Percentiles rank a stretch among this genome's conserved stretches.
Evolutionary conservation across 2,113 vertebrate species (phyloP).

Genomic region (Anarrhichthys ocellatus): DNA sequence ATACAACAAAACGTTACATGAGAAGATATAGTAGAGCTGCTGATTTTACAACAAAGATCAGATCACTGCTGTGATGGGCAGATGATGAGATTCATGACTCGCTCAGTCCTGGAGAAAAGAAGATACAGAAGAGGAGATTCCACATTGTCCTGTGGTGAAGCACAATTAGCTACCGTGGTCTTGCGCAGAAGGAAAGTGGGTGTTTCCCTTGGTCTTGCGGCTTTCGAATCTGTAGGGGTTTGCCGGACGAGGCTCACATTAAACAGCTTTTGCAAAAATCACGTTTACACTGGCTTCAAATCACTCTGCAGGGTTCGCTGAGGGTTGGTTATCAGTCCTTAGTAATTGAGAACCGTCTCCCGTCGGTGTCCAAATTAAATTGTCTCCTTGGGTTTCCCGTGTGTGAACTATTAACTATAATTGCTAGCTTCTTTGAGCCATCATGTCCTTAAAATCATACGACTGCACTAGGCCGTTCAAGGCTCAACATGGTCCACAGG

Average conservation of each 20-base stretch:
- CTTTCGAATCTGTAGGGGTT: constrained; percentile 6
- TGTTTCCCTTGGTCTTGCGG: constrained; percentile 34
- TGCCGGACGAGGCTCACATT: constrained; percentile 13
- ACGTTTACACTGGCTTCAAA: constrained; percentile 26
- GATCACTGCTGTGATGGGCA: constrained; percentile 5
- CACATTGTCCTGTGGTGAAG: constrained; percentile 1
- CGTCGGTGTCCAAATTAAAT: constrained; percentile 19
- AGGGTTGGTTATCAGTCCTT: constrained; percentile 21
- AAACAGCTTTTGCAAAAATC: constrained; percentile 22
- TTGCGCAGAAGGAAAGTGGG: constrained; percentile 10
- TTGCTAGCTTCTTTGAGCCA: constrained; percentile 18
- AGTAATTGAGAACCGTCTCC: constrained; percentile 6
- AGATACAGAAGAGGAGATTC: background rate
- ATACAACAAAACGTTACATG: constrained; percentile 44
- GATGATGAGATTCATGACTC: background rate
- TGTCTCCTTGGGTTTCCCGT: background rate
- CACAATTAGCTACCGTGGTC: constrained; percentile 23
- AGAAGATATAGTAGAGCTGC: constrained; percentile 24
- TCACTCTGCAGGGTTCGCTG: constrained; percentile 11
- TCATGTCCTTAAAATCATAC: constrained; percentile 38
- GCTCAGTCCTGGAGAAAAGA: constrained; percentile 21
- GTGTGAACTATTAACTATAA: constrained; percentile 14
- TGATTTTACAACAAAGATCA: constrained; percentile 25
- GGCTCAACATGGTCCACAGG: constrained; percentile 22
- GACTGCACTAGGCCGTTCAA: background rate